Percentiles rank a stretch among this genome's conserved stretches.
Conservation (phyloP, 2,888 invertebrate species). For the Cataglyphis albicans region DNA sequence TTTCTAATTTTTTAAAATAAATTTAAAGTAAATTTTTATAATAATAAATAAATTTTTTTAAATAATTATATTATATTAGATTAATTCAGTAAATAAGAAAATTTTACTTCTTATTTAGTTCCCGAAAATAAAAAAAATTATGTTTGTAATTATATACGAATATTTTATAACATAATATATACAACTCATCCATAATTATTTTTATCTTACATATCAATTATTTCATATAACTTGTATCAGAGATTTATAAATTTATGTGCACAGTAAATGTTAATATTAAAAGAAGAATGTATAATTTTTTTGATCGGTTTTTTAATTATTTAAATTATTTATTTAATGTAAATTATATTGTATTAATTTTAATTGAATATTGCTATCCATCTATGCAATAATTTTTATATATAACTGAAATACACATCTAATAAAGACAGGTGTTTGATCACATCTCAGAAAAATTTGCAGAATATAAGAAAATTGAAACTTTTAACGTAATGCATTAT, state of each 20-base stretch:
- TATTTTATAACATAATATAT: not conserved
- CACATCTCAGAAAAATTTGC: not conserved
- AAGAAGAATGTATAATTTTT: not conserved
- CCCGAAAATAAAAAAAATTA: not conserved
- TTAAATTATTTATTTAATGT: not conserved
- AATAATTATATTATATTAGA: not conserved
- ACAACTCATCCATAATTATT: not conserved
- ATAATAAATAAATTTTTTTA: not conserved
- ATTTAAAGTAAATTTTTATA: too few species aligned
- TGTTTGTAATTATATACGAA: not conserved
- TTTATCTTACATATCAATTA: not conserved
- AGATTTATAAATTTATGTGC: not conserved
- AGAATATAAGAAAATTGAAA: not conserved
- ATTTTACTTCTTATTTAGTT: not conserved
- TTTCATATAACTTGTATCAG: not conserved
- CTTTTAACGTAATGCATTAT: constrained; percentile 14
- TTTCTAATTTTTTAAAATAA: not conserved
- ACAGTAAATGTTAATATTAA: not conserved
- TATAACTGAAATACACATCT: not conserved
- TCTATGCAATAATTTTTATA: not conserved
- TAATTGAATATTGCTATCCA: not conserved
- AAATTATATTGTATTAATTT: not conserved
- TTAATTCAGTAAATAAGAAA: not conserved
- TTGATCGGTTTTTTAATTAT: not conserved
- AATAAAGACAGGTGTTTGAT: not conserved